Evolutionary conservation across 2,888 invertebrate genomes (phyloP).

Genomic region (Parascotia fuliginaria): DNA sequence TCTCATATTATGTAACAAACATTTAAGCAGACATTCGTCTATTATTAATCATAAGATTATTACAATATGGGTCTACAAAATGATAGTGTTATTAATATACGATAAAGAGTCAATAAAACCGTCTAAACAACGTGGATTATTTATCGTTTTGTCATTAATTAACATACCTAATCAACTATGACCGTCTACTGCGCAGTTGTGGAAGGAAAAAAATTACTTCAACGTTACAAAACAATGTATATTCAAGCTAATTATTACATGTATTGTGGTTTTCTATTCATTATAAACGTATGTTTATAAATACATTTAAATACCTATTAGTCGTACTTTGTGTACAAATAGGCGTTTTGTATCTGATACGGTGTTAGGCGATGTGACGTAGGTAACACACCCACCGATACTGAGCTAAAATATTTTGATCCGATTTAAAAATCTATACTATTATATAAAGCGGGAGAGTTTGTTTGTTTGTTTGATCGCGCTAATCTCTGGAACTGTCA

Average conservation of each 20-base stretch:
- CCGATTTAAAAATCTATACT: too few species aligned
- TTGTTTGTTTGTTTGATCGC: too few species aligned
- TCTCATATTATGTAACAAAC: too few species aligned
- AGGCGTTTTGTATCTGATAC: slow-evolving; percentile 1
- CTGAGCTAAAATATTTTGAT: slow-evolving; percentile 14
- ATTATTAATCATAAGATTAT: slow-evolving; percentile 13
- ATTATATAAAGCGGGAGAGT: too few species aligned
- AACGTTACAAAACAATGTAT: slow-evolving; percentile 36
- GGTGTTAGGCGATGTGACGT: slow-evolving; percentile 14
- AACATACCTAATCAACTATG: slow-evolving; percentile 50
- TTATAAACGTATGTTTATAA: slow-evolving; percentile 5
- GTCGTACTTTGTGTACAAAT: slow-evolving; percentile 7
- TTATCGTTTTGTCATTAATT: slow-evolving; percentile 54
- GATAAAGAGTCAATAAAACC: slow-evolving; percentile 42
- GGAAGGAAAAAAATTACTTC: slow-evolving; percentile 45
- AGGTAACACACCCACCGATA: slow-evolving; percentile 32
- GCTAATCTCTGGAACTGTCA: too few species aligned
- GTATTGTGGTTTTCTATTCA: slow-evolving; percentile 24
- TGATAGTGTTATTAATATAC: slow-evolving; percentile 29
- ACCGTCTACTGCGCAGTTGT: slow-evolving; percentile 53
- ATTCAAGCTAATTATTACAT: slow-evolving; percentile 31
- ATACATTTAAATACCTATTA: neutral
- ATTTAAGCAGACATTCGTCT: neutral
- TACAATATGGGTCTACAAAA: slow-evolving; percentile 17
- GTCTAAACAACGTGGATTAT: slow-evolving; percentile 44